These are phyloP conservation scores for Gymnarchus niloticus DNA, from an alignment of 2,113 vertebrate genomes.

Conservation along the genomic window DNA sequence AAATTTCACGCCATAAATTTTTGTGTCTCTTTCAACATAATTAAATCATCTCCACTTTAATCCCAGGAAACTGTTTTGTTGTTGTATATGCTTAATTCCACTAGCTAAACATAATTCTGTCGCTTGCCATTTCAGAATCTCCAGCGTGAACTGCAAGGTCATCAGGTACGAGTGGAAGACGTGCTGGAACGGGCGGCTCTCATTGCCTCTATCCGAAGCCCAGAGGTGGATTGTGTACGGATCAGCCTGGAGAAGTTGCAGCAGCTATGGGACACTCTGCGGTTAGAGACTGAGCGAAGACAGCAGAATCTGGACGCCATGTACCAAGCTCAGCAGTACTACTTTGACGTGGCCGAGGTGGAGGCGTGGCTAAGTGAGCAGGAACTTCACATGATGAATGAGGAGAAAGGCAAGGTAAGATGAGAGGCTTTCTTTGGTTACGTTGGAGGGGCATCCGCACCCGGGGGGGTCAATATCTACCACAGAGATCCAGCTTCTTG, in stretches of 20 bases:
- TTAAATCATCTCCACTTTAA: background rate
- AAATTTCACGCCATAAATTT: background rate
- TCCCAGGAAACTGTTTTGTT: background rate
- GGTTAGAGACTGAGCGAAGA: constrained; percentile 69
- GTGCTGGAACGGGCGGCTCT: constrained; percentile 72
- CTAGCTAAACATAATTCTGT: too few species aligned
- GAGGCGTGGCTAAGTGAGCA: constrained; percentile 91
- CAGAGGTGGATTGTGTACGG: constrained; percentile 68
- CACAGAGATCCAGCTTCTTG: background rate
- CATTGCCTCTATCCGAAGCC: constrained; percentile 73
- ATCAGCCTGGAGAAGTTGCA: constrained; percentile 69
- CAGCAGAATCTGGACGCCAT: constrained; percentile 79
- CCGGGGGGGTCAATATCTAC: background rate
- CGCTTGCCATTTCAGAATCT: constrained; percentile 59
- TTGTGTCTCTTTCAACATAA: background rate
- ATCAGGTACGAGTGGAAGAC: constrained; percentile 71
- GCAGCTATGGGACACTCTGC: constrained; percentile 69
- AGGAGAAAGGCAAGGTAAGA: constrained; percentile 89
- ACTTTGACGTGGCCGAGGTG: constrained; percentile 83
- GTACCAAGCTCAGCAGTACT: constrained; percentile 89
- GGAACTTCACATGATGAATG: constrained; percentile 89
- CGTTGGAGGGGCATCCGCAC: background rate
- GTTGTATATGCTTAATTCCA: background rate
- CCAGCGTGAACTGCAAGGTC: constrained; percentile 81
- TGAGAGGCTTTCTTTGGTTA: background rate